phyloP scores from a whole-genome alignment of 37 sponge, comb jelly and placozoan species.

The Lycopodina hypogea region DNA sequence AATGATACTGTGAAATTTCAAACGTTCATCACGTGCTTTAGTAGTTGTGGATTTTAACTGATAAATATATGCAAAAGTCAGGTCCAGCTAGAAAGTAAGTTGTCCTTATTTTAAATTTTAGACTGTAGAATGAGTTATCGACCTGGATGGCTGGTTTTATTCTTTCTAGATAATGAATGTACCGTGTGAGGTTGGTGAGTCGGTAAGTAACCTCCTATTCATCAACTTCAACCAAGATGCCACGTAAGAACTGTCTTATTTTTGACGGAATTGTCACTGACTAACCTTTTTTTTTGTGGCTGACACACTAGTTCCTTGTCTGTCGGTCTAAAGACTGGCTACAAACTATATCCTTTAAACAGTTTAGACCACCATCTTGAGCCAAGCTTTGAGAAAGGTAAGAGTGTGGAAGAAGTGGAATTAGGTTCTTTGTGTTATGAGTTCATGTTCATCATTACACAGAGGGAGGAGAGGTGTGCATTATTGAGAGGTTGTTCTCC shows the following conservation, averaged over 20 bases:
- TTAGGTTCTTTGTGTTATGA: neutral
- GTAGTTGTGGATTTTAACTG: no score
- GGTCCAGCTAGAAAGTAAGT: no score
- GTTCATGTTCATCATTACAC: neutral
- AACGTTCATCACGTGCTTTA: no score
- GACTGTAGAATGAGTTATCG: no score
- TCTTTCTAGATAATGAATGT: conserved; percentile 62
- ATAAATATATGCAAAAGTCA: no score
- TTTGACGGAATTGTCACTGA: neutral
- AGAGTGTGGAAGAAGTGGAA: neutral
- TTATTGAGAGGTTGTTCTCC: conserved; percentile 93
- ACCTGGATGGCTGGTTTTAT: no score
- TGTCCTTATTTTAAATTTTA: no score
- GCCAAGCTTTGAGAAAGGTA: conserved; percentile 64
- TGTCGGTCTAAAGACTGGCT: conserved; percentile 80
- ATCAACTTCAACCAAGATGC: conserved; percentile 92
- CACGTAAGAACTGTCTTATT: conserved; percentile 65
- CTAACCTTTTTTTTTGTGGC: neutral
- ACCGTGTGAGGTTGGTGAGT: conserved; percentile 51
- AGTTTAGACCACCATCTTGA: conserved; percentile 32
- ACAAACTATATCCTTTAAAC: conserved; percentile 66
- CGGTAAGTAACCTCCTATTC: conserved; percentile 61
- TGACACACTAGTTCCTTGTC: conserved; percentile 55
- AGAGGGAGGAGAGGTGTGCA: conserved; percentile 86
- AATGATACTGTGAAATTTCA: no score